Evolutionary conservation across 2,888 invertebrate species (phyloP), one percentile per base, ranked within the genome.

Genomic region (Rhagophthalmus giganteus): DNA sequence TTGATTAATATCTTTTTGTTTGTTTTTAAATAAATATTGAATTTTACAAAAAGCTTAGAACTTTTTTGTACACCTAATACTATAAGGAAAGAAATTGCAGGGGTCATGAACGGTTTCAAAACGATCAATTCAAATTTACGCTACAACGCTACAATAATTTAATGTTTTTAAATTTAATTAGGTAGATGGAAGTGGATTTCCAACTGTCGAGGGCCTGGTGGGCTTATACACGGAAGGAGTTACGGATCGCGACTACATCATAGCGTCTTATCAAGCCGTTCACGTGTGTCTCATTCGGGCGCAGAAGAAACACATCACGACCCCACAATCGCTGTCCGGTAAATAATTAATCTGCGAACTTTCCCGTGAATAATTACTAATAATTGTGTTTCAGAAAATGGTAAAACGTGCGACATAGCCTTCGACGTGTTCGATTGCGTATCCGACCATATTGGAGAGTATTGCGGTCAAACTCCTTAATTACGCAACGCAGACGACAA

Each of bases 391-490:
- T 30, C 78, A 85, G 85, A 84, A 67, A 82, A 82, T 59, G 86
- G 85, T 7, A 83, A 83, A 64, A 84, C 84, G 64, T 88, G 88
- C 64, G 87, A 88, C 66, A 75, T 88, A 31, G 86, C 88, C 1
- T 88, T 87, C 70, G 86, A 88, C 72, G 84, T 87, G 42, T 88
- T 88, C 70, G 87, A 88, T 68, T 88, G 88, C 68, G 85, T 88
- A 59, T 87, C 88, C 2, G 87, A 87, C 71, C 82, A 85, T 66
- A 87, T 88, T 62, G 87, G 85, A 28, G 84, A 85, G 59, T 86
- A 86, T 70, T 87, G 87, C 65, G 81, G 86, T 11, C 82, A 74
- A 59, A 69, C 69, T 30, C 74, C 73, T n/a, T 50, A 28, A 44
- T n/a, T n/a, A n/a, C n/a, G n/a, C n/a, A n/a, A n/a, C n/a, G n/a